Evolutionary conservation across 2,113 vertebrate species (phyloP).

Genomic region (Cyanoliseus patagonus): DNA sequence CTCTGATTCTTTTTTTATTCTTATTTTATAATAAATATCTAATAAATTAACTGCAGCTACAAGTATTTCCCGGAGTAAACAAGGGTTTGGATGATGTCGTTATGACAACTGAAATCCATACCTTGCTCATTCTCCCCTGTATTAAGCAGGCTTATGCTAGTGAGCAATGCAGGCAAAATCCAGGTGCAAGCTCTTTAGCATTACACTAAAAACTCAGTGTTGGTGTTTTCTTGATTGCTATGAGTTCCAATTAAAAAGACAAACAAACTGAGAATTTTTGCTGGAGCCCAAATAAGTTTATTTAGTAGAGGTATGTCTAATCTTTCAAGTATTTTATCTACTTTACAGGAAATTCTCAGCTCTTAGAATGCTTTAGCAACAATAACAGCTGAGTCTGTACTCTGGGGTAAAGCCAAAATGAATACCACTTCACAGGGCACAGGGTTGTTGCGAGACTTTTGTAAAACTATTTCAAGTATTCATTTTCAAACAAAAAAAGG

Average conservation of each 20-base stretch:
- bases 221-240: not conserved
- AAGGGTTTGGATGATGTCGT: not conserved
- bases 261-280: not conserved
- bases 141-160: not conserved
- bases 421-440: not conserved
- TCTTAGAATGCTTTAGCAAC: not conserved
- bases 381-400: not conserved
- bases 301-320: not conserved
- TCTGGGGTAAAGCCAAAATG: not conserved
- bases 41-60: not conserved
- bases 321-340: not conserved
- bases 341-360: not conserved
- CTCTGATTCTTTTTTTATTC: not conserved
- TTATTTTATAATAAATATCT: not conserved
- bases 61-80: not conserved
- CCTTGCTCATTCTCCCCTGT: not conserved
- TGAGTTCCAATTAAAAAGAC: not conserved
- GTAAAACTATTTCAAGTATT: conserved; percentile 5
- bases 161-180: not conserved
- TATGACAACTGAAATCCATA: not conserved
- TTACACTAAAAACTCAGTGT: not conserved
- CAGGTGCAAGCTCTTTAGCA: not conserved
- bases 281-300: not conserved
- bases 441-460: not conserved
- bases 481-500: not conserved